Evolutionary conservation across 1,140 invertebrate species (phyloP), one percentile per base, ranked within the genome.

Genomic region (Melanaphis sacchari): DNA sequence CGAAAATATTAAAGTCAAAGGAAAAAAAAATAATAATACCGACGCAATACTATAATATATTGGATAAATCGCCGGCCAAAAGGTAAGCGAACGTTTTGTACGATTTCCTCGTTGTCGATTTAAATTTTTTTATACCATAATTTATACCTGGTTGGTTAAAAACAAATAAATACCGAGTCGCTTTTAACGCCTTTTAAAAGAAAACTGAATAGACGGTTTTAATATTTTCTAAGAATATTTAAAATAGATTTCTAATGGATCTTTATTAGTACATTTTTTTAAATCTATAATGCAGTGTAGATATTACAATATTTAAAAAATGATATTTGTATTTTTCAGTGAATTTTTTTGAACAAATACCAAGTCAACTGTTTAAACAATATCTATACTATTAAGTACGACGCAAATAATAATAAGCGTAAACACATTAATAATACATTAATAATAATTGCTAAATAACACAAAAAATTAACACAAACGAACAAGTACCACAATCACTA

Each of bases 291-390:
- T 54, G 26, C 0, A 54, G 54, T 59, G 31, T 31, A 66, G 54
- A 31, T 66, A 59, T 31, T 59, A 66, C 31, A n/a, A 5, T 2
- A 66, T 66, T 76, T 21, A 0, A n/a, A 76, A 76, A 76, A 76
- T 76, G 31, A 76, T 76, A 76, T 76, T 76, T 76, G 11, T 76
- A 76, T 76, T 76, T 66, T 66, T 76, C 4, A n/a, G 31, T 76
- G 15, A 76, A 18, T 76, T 76, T 3, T 76, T n/a, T 76, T 76
- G 59, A n/a, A 76, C n/a, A n/a, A 76, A 76, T 76, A 76, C 59
- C 59, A 76, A 76, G 36, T n/a, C 59, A 76, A 76, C 59, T n/a
- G n/a, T 76, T 76, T 76, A 76, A 76, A 76, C n/a, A 76, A 76
- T 76, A 76, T 76, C 31, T n/a, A n/a, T 76, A 36, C 24, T 26